Conservation (phyloP, 1,140 invertebrate species). For the Aleiodes sp. region DNA sequence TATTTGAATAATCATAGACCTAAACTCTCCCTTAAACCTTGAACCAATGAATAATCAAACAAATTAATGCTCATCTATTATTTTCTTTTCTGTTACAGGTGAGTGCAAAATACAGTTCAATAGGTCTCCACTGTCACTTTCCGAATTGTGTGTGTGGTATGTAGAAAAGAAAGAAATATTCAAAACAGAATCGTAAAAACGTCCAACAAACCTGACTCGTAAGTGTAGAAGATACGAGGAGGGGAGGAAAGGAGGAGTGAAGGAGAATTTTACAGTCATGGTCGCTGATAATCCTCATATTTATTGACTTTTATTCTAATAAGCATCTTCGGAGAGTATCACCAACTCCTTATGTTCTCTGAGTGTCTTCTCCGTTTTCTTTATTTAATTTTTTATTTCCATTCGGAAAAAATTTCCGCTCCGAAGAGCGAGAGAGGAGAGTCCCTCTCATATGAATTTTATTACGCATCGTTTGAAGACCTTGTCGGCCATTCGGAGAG, state of each 20-base stretch:
- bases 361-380: neutral
- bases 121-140: too few relatives aligned
- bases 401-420: too few relatives aligned
- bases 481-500: neutral
- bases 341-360: conserved; percentile 16
- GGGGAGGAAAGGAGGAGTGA: conserved; percentile 19
- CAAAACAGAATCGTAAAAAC: conserved; percentile 50
- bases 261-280: conserved; percentile 36
- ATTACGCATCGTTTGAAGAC: neutral
- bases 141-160: neutral
- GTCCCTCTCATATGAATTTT: neutral
- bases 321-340: conserved; percentile 20
- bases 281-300: conserved; percentile 49
- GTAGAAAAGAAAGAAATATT: conserved; percentile 32
- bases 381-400: too few relatives aligned
- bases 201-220: conserved; percentile 1
- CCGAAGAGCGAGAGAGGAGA: too few relatives aligned
- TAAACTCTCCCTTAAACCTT: too few relatives aligned
- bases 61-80: neutral
- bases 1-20: too few relatives aligned
- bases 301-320: conserved; percentile 50
- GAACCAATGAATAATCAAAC: too few relatives aligned
- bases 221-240: neutral
- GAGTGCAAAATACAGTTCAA: too few relatives aligned
- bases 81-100: neutral